phyloP scores from a whole-genome alignment of 2,113 vertebrate genomes.

The Festucalex cinctus region DNA sequence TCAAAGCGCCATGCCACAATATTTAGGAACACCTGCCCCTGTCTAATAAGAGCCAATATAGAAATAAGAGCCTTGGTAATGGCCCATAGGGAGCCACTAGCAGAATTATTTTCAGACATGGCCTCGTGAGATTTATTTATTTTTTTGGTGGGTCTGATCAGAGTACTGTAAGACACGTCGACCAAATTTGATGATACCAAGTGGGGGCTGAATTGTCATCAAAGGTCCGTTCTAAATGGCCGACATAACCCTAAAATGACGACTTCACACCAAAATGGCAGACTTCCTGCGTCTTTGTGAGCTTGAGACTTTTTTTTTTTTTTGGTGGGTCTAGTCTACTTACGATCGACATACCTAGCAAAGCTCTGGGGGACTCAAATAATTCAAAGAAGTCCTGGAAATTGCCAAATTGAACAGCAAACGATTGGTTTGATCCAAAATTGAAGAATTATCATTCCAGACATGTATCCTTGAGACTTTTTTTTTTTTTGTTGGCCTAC shows the following conservation, averaged over 20 bases:
- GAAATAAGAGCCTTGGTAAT: neutral
- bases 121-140: neutral
- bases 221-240: no score
- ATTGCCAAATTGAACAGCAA: no score
- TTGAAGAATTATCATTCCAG: no score
- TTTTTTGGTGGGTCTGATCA: neutral
- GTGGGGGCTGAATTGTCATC: no score
- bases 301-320: neutral
- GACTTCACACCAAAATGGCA: no score
- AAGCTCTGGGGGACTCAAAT: neutral
- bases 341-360: neutral
- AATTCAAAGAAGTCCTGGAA: no score
- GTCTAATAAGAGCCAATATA: neutral
- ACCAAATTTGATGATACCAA: neutral
- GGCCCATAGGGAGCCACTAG: no score
- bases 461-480: no score
- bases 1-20: neutral
- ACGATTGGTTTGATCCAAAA: no score
- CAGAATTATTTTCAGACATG: neutral
- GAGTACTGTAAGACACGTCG: neutral
- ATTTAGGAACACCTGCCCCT: neutral
- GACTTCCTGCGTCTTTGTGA: no score
- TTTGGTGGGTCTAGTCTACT: neutral
- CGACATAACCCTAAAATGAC: no score
- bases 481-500: no score